Evolutionary conservation across 2,113 vertebrate species (phyloP), one percentile per base, ranked within the genome.

Genomic region (Athene cunicularia): DNA sequence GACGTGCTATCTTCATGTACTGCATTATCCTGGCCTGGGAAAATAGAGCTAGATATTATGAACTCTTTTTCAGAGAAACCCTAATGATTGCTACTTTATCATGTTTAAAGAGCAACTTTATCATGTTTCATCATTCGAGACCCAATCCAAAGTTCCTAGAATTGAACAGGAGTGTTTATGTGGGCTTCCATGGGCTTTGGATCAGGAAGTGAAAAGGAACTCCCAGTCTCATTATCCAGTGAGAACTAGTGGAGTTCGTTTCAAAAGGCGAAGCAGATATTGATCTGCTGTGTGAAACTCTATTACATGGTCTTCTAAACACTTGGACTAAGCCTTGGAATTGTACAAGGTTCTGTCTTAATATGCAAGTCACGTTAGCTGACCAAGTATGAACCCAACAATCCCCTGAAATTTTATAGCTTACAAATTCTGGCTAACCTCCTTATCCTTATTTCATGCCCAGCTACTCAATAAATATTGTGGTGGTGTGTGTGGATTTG

Each of bases 241-340:
- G 6, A 84, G 35, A 92, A 60, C 47, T 83, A 75, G 33, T 35
- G 32, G 26, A 91, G 10, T 39, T 85, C 1, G 5, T 84, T 96
- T 89, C 75, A 56, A 91, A 95, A 91, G 64, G 35, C 0, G 2
- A 92, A 79, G 60, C 41, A 75, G 86, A 88, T 95, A 97, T 72
- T 84, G 64, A 95, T 91, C 64, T 95, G 26, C 47, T 88, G 6
- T 52, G 41, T 86, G 72, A 67, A 94, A 92, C 37, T 56, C 77
- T 74, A 56, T 95, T 93, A 68, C 33, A 56, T 60, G 19, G n/a
- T 63, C 56, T 92, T 93, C 72, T 79, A 88, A 95, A 95, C 52
- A 72, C 55, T 84, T 88, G 33, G 68, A 80, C 52, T 81, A 74
- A 63, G 19, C 28, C 24, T 33, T 88, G 39, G 52, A 70, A 86